Conservation (phyloP, 1,140 invertebrate genomes). For the Pseudomyrmex gracilis region DNA sequence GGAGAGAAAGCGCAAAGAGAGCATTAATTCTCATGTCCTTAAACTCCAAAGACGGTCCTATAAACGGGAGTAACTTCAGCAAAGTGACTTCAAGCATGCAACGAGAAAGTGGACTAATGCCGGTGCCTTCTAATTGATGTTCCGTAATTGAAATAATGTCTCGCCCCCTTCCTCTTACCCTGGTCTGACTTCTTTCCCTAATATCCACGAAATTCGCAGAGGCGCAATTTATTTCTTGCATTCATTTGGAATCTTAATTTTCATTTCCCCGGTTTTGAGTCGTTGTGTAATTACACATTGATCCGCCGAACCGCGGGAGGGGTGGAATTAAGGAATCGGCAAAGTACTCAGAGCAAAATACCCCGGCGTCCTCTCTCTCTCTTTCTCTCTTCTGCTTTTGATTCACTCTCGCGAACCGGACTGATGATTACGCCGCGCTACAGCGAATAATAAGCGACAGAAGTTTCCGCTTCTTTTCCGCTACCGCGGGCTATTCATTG, state of each 20-base stretch:
- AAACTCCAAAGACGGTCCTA: constrained; percentile 54
- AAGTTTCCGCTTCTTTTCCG: constrained; percentile 57
- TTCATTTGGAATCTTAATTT: constrained; percentile 74
- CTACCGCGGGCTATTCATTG: constrained; percentile 50
- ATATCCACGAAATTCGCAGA: constrained; percentile 46
- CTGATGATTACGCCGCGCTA: constrained; percentile 63
- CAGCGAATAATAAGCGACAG: constrained; percentile 38
- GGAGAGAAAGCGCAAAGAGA: constrained; percentile 19
- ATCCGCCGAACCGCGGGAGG: constrained; percentile 36
- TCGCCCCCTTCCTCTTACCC: constrained; percentile 3
- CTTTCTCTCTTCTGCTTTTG: constrained; percentile 54
- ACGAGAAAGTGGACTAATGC: constrained; percentile 64
- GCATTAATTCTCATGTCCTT: constrained; percentile 55
- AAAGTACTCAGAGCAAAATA: constrained; percentile 58
- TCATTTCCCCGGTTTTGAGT: constrained; percentile 59
- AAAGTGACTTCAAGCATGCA: constrained; percentile 65
- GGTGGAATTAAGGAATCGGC: constrained; percentile 46
- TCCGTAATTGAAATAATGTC: constrained; percentile 74
- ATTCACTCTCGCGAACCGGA: constrained; percentile 33
- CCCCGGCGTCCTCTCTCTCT: constrained; percentile 22
- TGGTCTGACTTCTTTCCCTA: constrained; percentile 40
- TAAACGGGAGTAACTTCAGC: constrained; percentile 61
- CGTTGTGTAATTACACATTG: constrained; percentile 73
- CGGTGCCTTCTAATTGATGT: constrained; percentile 55
- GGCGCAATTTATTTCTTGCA: constrained; percentile 74